Evolutionary conservation across 35 echinoderm and acorn worm species (phyloP), one percentile per base, ranked within the genome.

Genomic region (Ophioderma brevispina): DNA sequence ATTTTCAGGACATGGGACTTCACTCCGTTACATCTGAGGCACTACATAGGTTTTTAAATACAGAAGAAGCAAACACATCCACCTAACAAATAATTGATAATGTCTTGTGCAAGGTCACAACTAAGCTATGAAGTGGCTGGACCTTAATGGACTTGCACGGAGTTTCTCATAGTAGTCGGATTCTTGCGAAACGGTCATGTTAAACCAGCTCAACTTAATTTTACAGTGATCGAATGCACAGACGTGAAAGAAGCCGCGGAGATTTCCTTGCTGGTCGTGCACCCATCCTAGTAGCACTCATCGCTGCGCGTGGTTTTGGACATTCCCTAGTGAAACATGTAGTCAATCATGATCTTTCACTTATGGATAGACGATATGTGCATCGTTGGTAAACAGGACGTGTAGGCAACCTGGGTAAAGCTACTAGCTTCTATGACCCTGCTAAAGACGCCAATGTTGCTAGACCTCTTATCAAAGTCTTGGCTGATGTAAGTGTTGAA

Each of bases 401-500:
- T 63, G 94, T 94, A 28, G 97, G 97, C 19, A 99, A 99, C 84
- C 64, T 88, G 15, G 97, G 97, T 36, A 85, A 92, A 39, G 87
- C 97, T 0, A 95, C 93, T 2, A 93, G 87, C 49, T 99, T 99
- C 84, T 95, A 95, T 55, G 91, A 95, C 75, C 30, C 91, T 1
- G 59, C 55, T 0, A 99, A 92, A 36, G 88, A 99, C 86, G 36
- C 87, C 2, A 76, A 37, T 31, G 82, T 93, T 17, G 94, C 97
- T 13, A 90, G 97, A 23, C 87, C 97, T 76, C 77, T 99, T 0
- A 92, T 95, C 10, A 99, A 99, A 77, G 81, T 93, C 38, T 77
- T 99, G 21, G 90, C 97, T 64, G 97, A 99, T 91, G 97, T 99
- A 82, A 95, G 97, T 99, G 43, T 38, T n/a, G n/a, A n/a, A n/a